Evolutionary conservation across 2,113 vertebrate species (phyloP).

Genomic region (Eretmochelys imbricata): DNA sequence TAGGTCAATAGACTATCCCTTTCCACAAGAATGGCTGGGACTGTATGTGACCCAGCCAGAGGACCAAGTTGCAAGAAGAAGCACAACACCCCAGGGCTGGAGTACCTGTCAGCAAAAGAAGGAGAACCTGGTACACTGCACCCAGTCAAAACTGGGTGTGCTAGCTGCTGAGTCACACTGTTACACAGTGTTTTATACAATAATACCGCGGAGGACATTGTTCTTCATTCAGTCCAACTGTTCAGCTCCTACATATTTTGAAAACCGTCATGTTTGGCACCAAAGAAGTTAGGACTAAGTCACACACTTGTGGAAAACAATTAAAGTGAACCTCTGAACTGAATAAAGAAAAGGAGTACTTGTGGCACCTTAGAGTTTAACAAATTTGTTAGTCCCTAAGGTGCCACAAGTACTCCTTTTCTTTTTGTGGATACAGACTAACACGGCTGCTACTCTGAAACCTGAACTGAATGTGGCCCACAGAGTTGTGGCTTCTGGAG

Average conservation of each 20-base stretch:
- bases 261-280: not conserved
- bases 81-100: not conserved
- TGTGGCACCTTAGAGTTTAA: too few relatives aligned
- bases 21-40: not conserved
- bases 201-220: not conserved
- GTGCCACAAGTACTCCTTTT: too few relatives aligned
- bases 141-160: not conserved
- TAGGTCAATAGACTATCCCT: not conserved
- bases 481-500: not conserved
- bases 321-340: not conserved
- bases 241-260: conserved; percentile 25
- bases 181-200: not conserved
- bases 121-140: not conserved
- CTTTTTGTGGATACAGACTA: too few relatives aligned
- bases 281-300: conserved; percentile 20
- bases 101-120: not conserved
- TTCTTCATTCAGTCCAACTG: conserved; percentile 44
- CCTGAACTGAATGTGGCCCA: not conserved
- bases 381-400: too few relatives aligned
- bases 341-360: too few relatives aligned
- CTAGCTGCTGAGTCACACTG: not conserved
- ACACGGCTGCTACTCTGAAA: too few relatives aligned
- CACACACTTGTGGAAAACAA: not conserved
- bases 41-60: not conserved
- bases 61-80: not conserved